Percentiles rank a stretch among this genome's conserved stretches.
These are phyloP conservation scores for Apistogramma diplotaenia DNA, from an alignment of 2,113 vertebrate genomes.

Conservation along the genomic window DNA sequence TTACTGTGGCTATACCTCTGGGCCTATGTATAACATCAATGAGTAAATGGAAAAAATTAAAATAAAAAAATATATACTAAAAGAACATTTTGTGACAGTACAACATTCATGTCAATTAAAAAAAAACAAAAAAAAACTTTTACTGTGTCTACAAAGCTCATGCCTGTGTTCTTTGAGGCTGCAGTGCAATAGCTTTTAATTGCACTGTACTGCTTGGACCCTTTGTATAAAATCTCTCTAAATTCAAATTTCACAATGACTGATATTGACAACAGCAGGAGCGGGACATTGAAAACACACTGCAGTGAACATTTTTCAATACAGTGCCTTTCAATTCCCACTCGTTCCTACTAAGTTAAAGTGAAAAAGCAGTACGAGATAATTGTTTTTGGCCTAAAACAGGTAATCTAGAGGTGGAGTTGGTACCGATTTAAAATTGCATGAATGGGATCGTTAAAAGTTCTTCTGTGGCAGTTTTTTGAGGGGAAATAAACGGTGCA, in stretches of 20 bases:
- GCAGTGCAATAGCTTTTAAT: conserved; percentile 24
- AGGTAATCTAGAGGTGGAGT: conserved; percentile 16
- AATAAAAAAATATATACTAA: not conserved
- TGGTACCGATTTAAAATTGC: conserved; percentile 39
- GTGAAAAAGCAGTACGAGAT: conserved; percentile 49
- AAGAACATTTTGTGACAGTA: conserved; percentile 10
- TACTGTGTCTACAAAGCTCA: not conserved
- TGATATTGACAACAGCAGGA: conserved; percentile 20
- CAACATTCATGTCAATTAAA: not conserved
- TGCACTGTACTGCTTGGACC: conserved; percentile 5
- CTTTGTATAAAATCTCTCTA: not conserved
- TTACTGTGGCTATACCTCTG: conserved; percentile 25
- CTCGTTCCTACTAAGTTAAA: conserved; percentile 25
- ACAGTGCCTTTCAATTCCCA: conserved; percentile 43
- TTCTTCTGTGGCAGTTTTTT: conserved; percentile 24
- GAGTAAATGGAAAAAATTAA: conserved; percentile 14
- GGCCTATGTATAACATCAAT: conserved; percentile 20
- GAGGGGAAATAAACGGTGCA: conserved; percentile 22
- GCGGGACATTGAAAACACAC: conserved; percentile 33
- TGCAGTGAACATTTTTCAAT: conserved; percentile 12
- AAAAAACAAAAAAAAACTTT: not conserved
- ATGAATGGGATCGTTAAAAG: conserved; percentile 32
- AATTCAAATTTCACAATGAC: conserved; percentile 16
- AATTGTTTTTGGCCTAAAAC: conserved; percentile 57
- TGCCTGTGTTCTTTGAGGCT: not conserved